Percentiles rank a stretch among this genome's conserved stretches.
These are phyloP conservation scores for Helobdella robusta DNA, from an alignment of 2,888 invertebrate genomes.

Conservation along the genomic window DNA sequence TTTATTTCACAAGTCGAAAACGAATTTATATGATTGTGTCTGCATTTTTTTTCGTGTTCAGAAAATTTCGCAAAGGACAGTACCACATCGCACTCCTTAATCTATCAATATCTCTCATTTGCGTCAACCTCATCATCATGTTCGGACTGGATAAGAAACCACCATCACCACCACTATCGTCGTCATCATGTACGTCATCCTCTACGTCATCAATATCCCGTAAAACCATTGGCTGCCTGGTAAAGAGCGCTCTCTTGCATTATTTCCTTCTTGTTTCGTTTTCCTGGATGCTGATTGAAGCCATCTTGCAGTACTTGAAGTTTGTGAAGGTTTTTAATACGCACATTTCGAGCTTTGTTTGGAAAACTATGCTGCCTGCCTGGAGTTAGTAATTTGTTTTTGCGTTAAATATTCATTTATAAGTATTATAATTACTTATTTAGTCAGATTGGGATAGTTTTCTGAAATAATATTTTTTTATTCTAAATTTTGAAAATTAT, in stretches of 20 bases:
- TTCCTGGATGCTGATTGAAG: constrained; percentile 65
- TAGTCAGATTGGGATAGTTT: too few relatives aligned
- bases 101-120: constrained; percentile 58
- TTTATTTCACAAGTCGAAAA: too few relatives aligned
- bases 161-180: too few relatives aligned
- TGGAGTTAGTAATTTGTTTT: constrained; percentile 52
- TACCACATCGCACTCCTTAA: constrained; percentile 61
- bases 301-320: constrained; percentile 60
- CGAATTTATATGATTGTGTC: too few relatives aligned
- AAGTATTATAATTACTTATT: too few relatives aligned
- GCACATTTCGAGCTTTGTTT: constrained; percentile 55
- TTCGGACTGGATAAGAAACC: constrained; percentile 41
- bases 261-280: constrained; percentile 63
- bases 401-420: background rate
- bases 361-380: constrained; percentile 58
- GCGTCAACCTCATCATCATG: constrained; percentile 54
- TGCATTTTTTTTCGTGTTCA: too few relatives aligned
- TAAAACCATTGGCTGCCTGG: constrained; percentile 57
- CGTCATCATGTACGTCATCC: too few relatives aligned
- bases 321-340: constrained; percentile 62
- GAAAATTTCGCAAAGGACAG: constrained; percentile 40
- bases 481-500: too few relatives aligned
- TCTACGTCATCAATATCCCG: too few relatives aligned
- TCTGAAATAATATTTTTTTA: too few relatives aligned
- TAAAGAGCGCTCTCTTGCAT: constrained; percentile 59